Evolutionary conservation across 2,797 vertebrate species (phyloP).

Genomic region (Furcifer pardalis): DNA sequence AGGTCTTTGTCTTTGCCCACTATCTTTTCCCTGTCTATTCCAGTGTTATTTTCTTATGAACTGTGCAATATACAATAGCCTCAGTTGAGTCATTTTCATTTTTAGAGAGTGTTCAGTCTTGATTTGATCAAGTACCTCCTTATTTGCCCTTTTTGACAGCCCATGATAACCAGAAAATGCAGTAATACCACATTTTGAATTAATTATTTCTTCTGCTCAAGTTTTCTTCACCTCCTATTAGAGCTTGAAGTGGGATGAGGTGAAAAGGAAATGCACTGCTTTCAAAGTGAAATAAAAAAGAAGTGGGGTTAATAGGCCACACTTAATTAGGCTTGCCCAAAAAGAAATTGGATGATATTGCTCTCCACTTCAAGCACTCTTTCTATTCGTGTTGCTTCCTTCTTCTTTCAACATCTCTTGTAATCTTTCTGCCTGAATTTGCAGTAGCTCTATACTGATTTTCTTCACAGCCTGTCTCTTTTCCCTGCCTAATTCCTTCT

Average conservation of each 20-base stretch:
- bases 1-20: too few species aligned
- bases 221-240: not conserved
- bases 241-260: not conserved
- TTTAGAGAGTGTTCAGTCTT: too few species aligned
- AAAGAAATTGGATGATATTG: not conserved
- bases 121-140: too few species aligned
- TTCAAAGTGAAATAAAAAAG: not conserved
- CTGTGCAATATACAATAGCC: too few species aligned
- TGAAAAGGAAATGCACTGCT: not conserved
- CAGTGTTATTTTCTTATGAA: too few species aligned
- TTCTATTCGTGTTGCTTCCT: not conserved
- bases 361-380: not conserved
- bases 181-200: too few species aligned
- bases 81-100: too few species aligned
- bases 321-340: not conserved
- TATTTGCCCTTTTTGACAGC: too few species aligned
- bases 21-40: too few species aligned
- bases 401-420: not conserved
- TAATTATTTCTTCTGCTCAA: not conserved
- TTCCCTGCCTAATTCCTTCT: not conserved
- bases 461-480: not conserved
- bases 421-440: not conserved
- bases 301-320: not conserved
- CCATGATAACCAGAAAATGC: too few species aligned
- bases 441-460: not conserved